Evolutionary conservation across 2,888 invertebrate genomes (phyloP).

Genomic region (Calephelis perditalis): DNA sequence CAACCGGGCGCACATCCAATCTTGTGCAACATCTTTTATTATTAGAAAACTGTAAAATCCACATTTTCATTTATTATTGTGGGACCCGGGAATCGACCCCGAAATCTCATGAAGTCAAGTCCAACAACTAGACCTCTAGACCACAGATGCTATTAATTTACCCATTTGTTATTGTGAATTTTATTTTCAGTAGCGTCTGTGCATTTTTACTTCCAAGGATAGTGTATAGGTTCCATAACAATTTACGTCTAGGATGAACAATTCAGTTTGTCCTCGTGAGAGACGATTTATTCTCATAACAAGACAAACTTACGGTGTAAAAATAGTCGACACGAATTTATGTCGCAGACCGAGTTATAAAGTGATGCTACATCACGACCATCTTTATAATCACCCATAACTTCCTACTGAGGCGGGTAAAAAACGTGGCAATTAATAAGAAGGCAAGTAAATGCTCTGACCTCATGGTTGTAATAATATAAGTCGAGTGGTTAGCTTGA

Average conservation of each 20-base stretch:
- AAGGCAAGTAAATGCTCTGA: background rate
- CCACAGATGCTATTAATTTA: no score
- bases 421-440: no score
- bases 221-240: conserved; percentile 23
- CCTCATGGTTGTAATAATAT: background rate
- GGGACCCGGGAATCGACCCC: no score
- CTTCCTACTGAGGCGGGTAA: background rate
- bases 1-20: no score
- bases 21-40: no score
- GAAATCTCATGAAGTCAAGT: no score
- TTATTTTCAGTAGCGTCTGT: no score
- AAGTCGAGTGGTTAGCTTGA: background rate
- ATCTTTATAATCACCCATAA: background rate
- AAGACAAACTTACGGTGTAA: conserved; percentile 32
- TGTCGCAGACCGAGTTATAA: conserved; percentile 15
- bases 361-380: background rate
- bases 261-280: conserved; percentile 44
- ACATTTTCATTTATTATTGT: no score
- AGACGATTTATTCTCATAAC: conserved; percentile 56
- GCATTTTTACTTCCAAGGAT: no score
- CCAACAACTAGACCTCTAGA: no score
- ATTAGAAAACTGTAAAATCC: no score
- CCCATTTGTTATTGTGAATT: no score
- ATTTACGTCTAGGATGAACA: conserved; percentile 35
- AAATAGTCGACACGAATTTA: conserved; percentile 38